A percentile compares a stretch with the other conserved stretches of the same genome.
These are phyloP conservation scores for Miniopterus natalensis DNA, from an alignment of 2,113 vertebrate genomes.

Conservation along the genomic window DNA sequence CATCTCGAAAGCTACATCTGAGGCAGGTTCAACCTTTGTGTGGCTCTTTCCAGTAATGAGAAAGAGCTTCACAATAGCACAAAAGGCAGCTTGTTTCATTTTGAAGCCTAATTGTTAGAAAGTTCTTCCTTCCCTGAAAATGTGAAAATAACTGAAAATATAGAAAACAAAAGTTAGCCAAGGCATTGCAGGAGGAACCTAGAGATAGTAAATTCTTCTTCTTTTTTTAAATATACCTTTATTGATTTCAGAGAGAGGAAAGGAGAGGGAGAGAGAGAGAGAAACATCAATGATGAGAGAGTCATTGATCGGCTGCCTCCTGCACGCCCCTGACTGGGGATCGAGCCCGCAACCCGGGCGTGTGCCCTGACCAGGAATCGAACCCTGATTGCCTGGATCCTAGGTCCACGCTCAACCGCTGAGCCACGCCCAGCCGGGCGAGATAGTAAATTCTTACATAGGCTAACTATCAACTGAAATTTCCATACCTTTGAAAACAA, in stretches of 20 bases:
- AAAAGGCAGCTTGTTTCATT: not conserved
- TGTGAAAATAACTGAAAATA: not conserved
- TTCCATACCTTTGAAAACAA: conserved; percentile 37
- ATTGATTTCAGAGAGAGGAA: too few species aligned
- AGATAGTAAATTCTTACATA: not conserved
- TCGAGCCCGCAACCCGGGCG: too few species aligned
- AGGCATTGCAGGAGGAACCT: not conserved
- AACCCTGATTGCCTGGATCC: too few species aligned
- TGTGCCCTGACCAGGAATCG: too few species aligned
- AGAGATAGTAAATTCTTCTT: not conserved
- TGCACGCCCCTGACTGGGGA: too few species aligned
- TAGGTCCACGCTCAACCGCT: too few species aligned
- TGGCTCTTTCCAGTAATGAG: not conserved
- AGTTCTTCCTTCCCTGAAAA: conserved; percentile 5
- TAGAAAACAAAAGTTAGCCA: not conserved
- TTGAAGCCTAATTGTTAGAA: not conserved
- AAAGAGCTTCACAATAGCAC: not conserved
- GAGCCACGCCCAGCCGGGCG: too few species aligned
- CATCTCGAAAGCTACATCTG: not conserved
- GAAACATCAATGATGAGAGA: too few species aligned
- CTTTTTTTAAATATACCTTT: too few species aligned
- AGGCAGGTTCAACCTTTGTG: not conserved
- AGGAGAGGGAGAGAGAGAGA: too few species aligned
- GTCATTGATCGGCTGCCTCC: too few species aligned
- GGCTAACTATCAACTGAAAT: not conserved